phyloP scores from a whole-genome alignment of 2,797 vertebrate genomes.

The Anguilla obscura region DNA sequence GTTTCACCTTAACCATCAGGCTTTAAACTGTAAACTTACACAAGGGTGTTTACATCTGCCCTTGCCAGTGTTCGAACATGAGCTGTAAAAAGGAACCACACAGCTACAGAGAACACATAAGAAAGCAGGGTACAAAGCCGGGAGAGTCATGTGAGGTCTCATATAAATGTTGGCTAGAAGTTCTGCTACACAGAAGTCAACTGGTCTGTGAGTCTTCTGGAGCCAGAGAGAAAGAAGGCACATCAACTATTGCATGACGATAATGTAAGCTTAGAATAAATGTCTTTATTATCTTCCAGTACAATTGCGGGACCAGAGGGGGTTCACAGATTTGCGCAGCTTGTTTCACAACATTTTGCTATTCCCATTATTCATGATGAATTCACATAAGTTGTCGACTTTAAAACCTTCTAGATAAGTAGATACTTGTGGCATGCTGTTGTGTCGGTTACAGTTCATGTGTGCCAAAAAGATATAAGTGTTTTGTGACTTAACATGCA shows the following conservation, averaged over 20 bases:
- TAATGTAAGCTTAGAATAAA: background rate
- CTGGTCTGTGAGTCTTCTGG: background rate
- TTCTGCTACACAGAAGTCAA: background rate
- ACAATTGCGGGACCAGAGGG: background rate
- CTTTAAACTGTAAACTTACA: constrained; percentile 1
- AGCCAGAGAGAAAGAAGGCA: background rate
- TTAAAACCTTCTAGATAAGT: background rate
- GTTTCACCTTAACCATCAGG: background rate
- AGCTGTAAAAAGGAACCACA: background rate
- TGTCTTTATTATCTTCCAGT: background rate
- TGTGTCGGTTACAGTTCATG: background rate
- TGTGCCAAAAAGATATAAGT: background rate
- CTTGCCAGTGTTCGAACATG: background rate
- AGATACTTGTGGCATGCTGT: background rate
- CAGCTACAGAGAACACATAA: background rate
- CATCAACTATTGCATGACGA: too few relatives aligned
- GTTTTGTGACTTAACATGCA: background rate
- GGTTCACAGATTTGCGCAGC: background rate
- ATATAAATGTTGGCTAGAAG: background rate
- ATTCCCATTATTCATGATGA: background rate
- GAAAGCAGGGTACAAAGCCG: background rate
- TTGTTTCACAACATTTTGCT: background rate
- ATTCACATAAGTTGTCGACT: background rate
- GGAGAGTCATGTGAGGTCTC: background rate
- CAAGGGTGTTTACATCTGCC: background rate